Percentiles rank a stretch among this genome's conserved stretches.
Evolutionary conservation across 2,888 invertebrate species (phyloP).

Genomic region (Brassicogethes aeneus): DNA sequence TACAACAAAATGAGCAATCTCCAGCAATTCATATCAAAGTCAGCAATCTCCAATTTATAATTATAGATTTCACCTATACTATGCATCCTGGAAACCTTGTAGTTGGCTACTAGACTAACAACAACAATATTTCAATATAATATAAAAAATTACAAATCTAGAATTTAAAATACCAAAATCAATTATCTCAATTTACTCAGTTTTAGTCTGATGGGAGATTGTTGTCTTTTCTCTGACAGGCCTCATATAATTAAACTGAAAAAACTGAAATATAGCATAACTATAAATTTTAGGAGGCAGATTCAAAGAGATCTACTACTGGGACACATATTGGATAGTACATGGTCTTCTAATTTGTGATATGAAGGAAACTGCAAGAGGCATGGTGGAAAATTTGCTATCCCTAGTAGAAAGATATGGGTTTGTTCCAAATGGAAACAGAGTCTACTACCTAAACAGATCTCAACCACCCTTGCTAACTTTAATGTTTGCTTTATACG

Average conservation of each 20-base stretch:
- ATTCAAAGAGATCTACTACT: constrained; percentile 71
- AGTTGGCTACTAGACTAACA: too few species aligned
- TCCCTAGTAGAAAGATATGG: constrained; percentile 57
- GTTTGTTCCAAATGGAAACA: constrained; percentile 61
- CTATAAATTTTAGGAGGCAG: constrained; percentile 44
- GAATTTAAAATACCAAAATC: too few species aligned
- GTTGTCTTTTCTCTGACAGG: too few species aligned
- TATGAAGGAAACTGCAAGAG: constrained; percentile 63
- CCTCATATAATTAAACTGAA: background rate
- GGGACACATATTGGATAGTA: constrained; percentile 85
- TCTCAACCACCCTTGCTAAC: constrained; percentile 66
- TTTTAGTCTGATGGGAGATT: too few species aligned
- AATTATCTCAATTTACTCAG: too few species aligned
- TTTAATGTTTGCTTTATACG: constrained; percentile 52
- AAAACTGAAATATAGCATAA: background rate
- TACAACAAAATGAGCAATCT: too few species aligned
- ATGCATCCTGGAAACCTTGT: too few species aligned
- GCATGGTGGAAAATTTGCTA: constrained; percentile 70
- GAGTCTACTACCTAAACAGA: constrained; percentile 64
- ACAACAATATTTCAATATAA: too few species aligned
- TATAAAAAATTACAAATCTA: too few species aligned
- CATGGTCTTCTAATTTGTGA: constrained; percentile 69
- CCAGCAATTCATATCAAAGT: too few species aligned
- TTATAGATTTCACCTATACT: too few species aligned
- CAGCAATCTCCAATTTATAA: too few species aligned